These are phyloP conservation scores for Enteromius radiatus DNA, from an alignment of 2,797 vertebrate species.

Conservation along the genomic window DNA sequence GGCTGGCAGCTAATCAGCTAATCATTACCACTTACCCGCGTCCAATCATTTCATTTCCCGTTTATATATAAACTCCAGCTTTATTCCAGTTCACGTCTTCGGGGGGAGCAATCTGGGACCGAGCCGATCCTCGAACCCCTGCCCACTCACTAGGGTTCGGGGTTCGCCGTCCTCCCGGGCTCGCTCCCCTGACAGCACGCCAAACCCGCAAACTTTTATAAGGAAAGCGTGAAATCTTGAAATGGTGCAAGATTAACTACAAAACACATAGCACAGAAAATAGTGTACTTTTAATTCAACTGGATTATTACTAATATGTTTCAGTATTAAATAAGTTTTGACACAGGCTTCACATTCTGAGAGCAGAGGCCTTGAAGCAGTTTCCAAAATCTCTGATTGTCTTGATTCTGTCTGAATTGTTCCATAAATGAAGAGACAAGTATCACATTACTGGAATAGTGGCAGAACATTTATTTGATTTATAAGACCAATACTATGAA, in stretches of 20 bases:
- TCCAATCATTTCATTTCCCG: too few relatives aligned
- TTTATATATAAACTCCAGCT: too few relatives aligned
- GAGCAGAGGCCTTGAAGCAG: background rate
- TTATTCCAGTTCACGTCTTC: too few relatives aligned
- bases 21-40: too few relatives aligned
- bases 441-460: background rate
- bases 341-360: background rate
- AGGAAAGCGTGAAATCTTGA: too few relatives aligned
- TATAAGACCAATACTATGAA: background rate
- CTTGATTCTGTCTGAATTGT: background rate
- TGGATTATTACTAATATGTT: background rate
- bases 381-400: background rate
- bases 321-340: background rate
- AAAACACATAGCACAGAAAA: background rate
- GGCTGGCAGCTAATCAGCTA: too few relatives aligned
- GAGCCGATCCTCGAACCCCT: too few relatives aligned
- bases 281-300: background rate
- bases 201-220: too few relatives aligned
- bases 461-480: background rate
- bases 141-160: too few relatives aligned
- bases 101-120: too few relatives aligned
- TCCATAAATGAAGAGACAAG: background rate
- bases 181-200: too few relatives aligned
- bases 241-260: background rate
- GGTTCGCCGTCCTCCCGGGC: too few relatives aligned